Evolutionary conservation across 1,140 invertebrate species (phyloP).

Genomic region (Trachymyrmex septentrionalis): DNA sequence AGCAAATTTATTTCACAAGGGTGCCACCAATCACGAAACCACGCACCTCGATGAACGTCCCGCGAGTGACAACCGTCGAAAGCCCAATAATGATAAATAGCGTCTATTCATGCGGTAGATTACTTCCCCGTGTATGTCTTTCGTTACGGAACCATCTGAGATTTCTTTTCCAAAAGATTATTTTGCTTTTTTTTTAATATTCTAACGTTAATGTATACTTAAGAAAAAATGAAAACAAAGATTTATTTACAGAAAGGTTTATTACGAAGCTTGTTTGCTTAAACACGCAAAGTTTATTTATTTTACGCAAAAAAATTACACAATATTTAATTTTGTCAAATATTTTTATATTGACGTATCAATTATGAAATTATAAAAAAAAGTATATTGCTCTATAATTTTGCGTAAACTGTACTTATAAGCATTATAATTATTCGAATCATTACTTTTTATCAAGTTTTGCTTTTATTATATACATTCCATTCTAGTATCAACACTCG

Average conservation of each 20-base stretch:
- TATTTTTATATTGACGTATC: background rate
- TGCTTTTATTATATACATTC: slow-evolving; percentile 12
- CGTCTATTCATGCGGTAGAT: background rate
- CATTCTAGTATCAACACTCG: slow-evolving; percentile 3
- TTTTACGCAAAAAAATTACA: slow-evolving; percentile 5
- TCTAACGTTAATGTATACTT: background rate
- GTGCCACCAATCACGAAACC: background rate
- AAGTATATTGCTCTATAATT: background rate
- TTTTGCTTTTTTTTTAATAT: background rate
- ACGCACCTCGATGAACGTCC: background rate
- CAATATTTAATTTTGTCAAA: background rate
- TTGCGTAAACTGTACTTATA: background rate
- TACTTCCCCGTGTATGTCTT: background rate
- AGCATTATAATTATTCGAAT: background rate
- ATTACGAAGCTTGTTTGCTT: background rate
- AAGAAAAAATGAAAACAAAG: background rate
- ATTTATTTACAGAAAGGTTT: background rate
- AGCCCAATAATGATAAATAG: background rate
- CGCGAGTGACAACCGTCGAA: background rate
- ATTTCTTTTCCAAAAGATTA: background rate
- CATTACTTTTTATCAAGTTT: slow-evolving; percentile 20
- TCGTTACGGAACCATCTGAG: background rate
- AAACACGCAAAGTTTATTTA: background rate
- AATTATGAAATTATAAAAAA: background rate
- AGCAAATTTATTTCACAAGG: slow-evolving; percentile 22